phyloP scores from a whole-genome alignment of 2,888 invertebrate species.

The Ditula angustiorana region DNA sequence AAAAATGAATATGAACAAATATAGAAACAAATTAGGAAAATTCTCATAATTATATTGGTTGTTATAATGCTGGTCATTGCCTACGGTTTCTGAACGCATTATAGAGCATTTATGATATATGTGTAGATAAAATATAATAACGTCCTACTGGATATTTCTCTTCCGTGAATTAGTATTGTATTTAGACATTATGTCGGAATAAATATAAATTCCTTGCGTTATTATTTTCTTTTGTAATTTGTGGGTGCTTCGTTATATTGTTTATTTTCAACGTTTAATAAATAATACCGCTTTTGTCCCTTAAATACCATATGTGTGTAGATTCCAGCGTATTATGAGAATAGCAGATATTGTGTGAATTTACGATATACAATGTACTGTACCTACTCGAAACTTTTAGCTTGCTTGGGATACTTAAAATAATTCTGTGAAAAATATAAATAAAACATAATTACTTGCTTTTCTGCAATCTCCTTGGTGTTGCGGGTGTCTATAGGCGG shows the following conservation, averaged over 20 bases:
- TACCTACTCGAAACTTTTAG: background rate
- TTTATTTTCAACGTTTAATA: slow-evolving; percentile 23
- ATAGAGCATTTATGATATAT: too few relatives aligned
- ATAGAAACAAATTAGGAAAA: too few relatives aligned
- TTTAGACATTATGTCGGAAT: slow-evolving; percentile 69
- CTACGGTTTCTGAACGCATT: too few relatives aligned
- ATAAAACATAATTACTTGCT: too few relatives aligned
- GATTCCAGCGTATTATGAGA: background rate
- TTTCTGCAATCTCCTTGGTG: too few relatives aligned
- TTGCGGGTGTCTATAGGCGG: too few relatives aligned
- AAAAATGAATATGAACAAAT: too few relatives aligned
- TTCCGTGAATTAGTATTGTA: slow-evolving; percentile 41
- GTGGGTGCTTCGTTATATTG: slow-evolving; percentile 42
- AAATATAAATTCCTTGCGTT: slow-evolving; percentile 66
- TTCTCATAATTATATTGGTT: too few relatives aligned
- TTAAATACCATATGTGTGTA: background rate
- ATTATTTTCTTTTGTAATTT: slow-evolving; percentile 67
- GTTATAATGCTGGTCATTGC: too few relatives aligned
- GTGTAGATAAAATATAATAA: background rate
- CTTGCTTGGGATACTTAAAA: too few relatives aligned
- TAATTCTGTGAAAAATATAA: too few relatives aligned
- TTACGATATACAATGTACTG: background rate
- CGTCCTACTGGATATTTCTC: slow-evolving; percentile 14
- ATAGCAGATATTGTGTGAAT: background rate
- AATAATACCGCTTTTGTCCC: slow-evolving; percentile 15